Evolutionary conservation across 2,113 vertebrate genomes (phyloP).

Genomic region (Chelonoidis abingdonii): DNA sequence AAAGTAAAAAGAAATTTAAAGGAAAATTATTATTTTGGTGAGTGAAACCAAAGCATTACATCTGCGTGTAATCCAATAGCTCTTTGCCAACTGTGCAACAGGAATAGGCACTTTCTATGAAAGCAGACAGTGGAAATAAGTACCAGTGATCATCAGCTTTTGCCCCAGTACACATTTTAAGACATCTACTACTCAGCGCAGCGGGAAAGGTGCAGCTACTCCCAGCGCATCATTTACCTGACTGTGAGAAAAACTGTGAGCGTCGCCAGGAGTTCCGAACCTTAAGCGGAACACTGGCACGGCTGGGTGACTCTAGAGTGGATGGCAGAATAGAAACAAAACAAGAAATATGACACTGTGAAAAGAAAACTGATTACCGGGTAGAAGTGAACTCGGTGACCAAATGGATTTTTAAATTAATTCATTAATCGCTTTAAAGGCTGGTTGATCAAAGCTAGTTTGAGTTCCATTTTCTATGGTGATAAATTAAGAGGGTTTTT

Average conservation of each 20-base stretch:
- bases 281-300: slow-evolving; percentile 82
- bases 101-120: slow-evolving; percentile 57
- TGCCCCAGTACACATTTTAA: slow-evolving; percentile 1
- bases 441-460: fast-evolving
- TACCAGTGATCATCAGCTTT: slow-evolving; percentile 25
- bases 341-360: slow-evolving; percentile 65
- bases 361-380: not conserved
- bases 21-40: slow-evolving; percentile 37
- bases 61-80: slow-evolving; percentile 26
- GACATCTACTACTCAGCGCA: slow-evolving; percentile 13
- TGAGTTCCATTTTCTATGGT: not conserved
- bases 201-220: slow-evolving; percentile 44
- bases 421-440: fast-evolving
- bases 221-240: slow-evolving; percentile 86
- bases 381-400: not conserved
- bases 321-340: slow-evolving; percentile 73
- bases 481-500: not conserved
- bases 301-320: slow-evolving; percentile 76
- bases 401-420: not conserved
- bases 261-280: slow-evolving; percentile 91
- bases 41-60: slow-evolving; percentile 39
- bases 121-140: slow-evolving; percentile 62
- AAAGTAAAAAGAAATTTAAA: not conserved
- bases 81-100: slow-evolving; percentile 78
- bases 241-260: slow-evolving; percentile 90